Evolutionary conservation across 2,113 vertebrate genomes (phyloP), one percentile per base, ranked within the genome.

Genomic region (Daphoenositta chrysoptera): DNA sequence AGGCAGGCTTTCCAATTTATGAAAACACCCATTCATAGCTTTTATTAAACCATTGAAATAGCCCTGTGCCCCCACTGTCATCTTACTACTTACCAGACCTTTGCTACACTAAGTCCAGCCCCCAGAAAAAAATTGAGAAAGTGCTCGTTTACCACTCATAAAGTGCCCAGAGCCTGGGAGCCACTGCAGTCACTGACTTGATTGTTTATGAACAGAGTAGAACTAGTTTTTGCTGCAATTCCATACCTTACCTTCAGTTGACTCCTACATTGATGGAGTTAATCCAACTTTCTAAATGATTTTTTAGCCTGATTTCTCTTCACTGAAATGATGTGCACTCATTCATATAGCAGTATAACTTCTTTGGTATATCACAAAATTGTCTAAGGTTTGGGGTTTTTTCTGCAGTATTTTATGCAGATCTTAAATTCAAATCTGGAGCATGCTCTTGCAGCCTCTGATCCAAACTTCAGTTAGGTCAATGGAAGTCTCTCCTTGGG

Each of bases 301-400:
- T 93, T 87, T 92, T 95, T 77, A 93, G 77, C 37, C 33, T 73
- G 48, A 65, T 91, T 94, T 93, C 60, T 87, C 13, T 54, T 85
- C 48, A 42, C 15, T 87, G 44, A 89, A 93, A 87, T 76, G 6
- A 89, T 35, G 47, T 73, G 21, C 45, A 27, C 11, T 72, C 15
- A 54, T 80, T 80, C 45, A 47, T 48, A 44, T 17, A 79, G 48
- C 37, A 82, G 48, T 1, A 0, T 26, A 57, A 66, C 39, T 65
- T 79, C 65, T 89, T 72, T 63, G 45, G 19, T 83, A 1, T 23
- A 70, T 69, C 42, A 91, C 63, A 88, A 80, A 86, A 73, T 15
- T 47, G 8, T 44, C 48, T 50, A n/a, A 39, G 14, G 2, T 27
- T 54, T 33, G 17, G 37, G 15, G 0, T 3, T 26, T 45, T 21